These are phyloP conservation scores for Andrena cerasifolii DNA, from an alignment of 1,140 invertebrate genomes.

Conservation along the genomic window DNA sequence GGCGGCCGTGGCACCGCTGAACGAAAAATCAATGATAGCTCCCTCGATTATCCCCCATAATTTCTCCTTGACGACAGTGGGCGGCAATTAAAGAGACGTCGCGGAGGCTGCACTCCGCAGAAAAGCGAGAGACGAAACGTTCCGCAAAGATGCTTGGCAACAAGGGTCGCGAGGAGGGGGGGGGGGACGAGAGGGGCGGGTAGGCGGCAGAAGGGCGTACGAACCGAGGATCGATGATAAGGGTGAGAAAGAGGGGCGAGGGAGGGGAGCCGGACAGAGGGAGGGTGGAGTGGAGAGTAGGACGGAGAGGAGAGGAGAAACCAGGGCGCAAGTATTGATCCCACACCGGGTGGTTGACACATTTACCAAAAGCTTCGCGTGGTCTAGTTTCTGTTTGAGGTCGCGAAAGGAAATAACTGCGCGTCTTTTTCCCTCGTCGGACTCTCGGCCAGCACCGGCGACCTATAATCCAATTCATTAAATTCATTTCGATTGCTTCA, in stretches of 20 bases:
- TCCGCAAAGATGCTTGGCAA: constrained; percentile 45
- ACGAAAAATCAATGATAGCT: background rate
- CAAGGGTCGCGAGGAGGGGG: constrained; percentile 9
- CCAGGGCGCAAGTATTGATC: constrained; percentile 78
- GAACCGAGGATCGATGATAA: background rate
- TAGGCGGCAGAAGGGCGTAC: background rate
- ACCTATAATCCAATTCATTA: constrained; percentile 12
- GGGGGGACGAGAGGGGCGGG: too few relatives aligned
- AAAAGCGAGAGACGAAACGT: constrained; percentile 53
- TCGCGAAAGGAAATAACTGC: constrained; percentile 43
- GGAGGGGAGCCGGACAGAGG: constrained; percentile 37
- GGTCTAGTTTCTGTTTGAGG: constrained; percentile 66
- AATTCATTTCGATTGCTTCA: background rate
- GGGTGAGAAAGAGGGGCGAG: constrained; percentile 13
- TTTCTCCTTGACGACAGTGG: constrained; percentile 38
- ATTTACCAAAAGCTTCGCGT: constrained; percentile 76
- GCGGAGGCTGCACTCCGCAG: background rate
- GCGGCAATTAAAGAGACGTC: constrained; percentile 23
- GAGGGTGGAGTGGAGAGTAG: constrained; percentile 26
- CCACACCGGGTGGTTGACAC: constrained; percentile 69
- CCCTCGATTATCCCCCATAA: background rate
- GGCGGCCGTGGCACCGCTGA: too few relatives aligned
- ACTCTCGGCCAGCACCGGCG: constrained; percentile 11
- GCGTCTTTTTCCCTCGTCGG: constrained; percentile 49
- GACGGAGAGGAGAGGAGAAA: constrained; percentile 54